phyloP scores from a whole-genome alignment of 2,113 vertebrate genomes.

The Myocastor coypus region DNA sequence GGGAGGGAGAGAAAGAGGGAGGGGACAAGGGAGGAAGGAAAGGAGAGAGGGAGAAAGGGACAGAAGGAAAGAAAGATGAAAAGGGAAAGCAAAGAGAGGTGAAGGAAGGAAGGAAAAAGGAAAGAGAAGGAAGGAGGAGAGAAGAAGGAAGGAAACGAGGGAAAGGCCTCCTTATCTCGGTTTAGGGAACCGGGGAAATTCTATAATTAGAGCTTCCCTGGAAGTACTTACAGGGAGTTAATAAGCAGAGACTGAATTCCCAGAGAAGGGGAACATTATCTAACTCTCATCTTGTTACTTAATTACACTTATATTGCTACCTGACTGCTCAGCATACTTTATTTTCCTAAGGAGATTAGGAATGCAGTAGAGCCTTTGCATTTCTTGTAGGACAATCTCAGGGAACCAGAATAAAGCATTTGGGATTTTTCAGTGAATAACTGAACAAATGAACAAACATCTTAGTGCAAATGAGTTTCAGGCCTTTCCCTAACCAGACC shows the following conservation, averaged over 20 bases:
- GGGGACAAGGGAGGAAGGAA: neutral
- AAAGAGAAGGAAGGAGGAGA: neutral
- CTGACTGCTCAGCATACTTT: neutral
- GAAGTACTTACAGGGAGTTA: neutral
- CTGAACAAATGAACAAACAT: neutral
- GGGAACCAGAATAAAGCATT: neutral
- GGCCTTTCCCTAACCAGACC: neutral
- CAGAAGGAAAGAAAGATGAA: too few species aligned
- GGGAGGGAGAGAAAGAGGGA: neutral
- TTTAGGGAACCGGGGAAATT: conserved; percentile 38
- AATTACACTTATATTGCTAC: neutral
- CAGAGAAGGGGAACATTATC: conserved; percentile 34
- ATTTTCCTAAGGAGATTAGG: conserved; percentile 7
- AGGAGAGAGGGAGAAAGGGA: neutral
- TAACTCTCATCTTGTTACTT: conserved; percentile 12
- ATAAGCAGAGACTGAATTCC: conserved; percentile 16
- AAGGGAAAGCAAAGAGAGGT: neutral
- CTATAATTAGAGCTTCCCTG: neutral
- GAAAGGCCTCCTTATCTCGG: neutral
- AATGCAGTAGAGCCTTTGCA: neutral
- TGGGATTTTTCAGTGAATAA: neutral
- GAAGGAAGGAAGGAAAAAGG: neutral
- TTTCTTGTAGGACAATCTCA: neutral
- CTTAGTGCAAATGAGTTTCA: neutral
- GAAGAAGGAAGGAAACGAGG: neutral